Base-by-base conservation (phyloP, 2,888 invertebrate genomes). In the Cephus runcator region DNA sequence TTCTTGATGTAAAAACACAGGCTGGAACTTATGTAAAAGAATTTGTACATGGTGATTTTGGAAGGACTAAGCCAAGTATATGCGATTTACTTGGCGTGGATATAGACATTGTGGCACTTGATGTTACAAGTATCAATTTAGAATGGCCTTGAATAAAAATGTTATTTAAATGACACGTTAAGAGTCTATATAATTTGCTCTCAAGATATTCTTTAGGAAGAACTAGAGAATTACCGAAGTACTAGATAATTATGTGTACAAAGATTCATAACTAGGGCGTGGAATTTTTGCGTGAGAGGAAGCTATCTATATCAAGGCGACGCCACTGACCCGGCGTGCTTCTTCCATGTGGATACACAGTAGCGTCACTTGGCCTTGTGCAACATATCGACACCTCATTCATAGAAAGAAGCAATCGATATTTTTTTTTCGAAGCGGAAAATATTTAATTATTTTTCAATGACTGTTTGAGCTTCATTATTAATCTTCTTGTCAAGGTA, bases 21-120 rank as follows among this genome's bases (percentile, higher is more conserved):
- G 98, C 98, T 12, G 98, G 98, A 71, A 98, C 98, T 69, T 99
- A 99, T 90, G 95, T 99, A 1, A 99, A 99, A 92, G 99, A 99
- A 93, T 97, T 99, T 93, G 96, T 97, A 33, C 98, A 99, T 92
- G 98, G 99, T 4, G 99, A 99, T 92, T 96, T 98, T 90, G 96
- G 97, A 1, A 93, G 99, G 84, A 98, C 98, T 0, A 90, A 89
- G 12, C 99, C 99, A 0, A 95, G 94, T 86, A 92, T 99, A 35
- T 92, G 94, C 1, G 93, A 94, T 33, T 92, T 97, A 71, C 92
- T 98, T 69, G 94, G 94, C 0, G 92, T 92, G 36, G 93, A 94
- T 36, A 94, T 96, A 11, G 99, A 99, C 91, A 97, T 99, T 84
- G 92, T 98, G n/a, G 96, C 98, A 68, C 92, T 99, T 11, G 99